Percentiles rank a stretch among this genome's conserved stretches.
phyloP scores from a whole-genome alignment of 2,888 invertebrate genomes.

The Philereme transversata region DNA sequence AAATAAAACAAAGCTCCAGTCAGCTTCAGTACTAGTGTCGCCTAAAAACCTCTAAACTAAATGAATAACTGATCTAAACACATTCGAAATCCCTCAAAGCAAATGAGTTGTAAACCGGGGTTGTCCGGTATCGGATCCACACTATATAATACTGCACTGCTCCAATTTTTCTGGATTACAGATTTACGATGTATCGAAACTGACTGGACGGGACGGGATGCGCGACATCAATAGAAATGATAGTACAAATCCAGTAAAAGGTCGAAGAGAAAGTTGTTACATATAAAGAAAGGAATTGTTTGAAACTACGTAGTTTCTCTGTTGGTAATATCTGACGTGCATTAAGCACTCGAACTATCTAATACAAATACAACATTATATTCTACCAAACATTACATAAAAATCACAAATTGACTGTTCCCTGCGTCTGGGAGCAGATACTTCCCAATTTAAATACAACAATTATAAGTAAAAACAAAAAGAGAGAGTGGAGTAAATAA shows the following conservation, averaged over 20 bases:
- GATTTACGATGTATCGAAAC: slow-evolving; percentile 61
- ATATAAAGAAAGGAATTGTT: slow-evolving; percentile 6
- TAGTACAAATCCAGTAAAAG: slow-evolving; percentile 18
- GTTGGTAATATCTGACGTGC: no score
- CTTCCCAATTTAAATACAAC: no score
- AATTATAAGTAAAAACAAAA: no score
- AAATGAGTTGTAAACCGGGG: slow-evolving; percentile 63
- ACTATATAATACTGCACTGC: slow-evolving; percentile 2
- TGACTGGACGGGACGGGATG: slow-evolving; percentile 56
- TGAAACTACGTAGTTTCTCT: slow-evolving; percentile 2
- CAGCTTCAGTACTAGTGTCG: no score
- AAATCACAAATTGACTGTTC: no score
- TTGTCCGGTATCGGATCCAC: slow-evolving; percentile 29
- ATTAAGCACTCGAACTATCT: no score
- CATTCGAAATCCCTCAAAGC: slow-evolving; percentile 51
- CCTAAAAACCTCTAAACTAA: no score
- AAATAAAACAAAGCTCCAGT: no score
- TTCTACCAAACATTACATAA: no score
- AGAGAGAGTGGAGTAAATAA: no score
- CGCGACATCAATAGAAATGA: slow-evolving; percentile 53
- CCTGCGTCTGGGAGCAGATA: no score
- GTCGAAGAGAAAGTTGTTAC: slow-evolving; percentile 14
- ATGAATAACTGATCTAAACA: slow-evolving; percentile 12
- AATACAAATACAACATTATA: no score
- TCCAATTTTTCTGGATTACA: slow-evolving; percentile 73